Percentiles rank a stretch among this genome's conserved stretches.
These are phyloP conservation scores for Platichthys stellatus DNA, from an alignment of 2,113 vertebrate genomes.

Conservation along the genomic window DNA sequence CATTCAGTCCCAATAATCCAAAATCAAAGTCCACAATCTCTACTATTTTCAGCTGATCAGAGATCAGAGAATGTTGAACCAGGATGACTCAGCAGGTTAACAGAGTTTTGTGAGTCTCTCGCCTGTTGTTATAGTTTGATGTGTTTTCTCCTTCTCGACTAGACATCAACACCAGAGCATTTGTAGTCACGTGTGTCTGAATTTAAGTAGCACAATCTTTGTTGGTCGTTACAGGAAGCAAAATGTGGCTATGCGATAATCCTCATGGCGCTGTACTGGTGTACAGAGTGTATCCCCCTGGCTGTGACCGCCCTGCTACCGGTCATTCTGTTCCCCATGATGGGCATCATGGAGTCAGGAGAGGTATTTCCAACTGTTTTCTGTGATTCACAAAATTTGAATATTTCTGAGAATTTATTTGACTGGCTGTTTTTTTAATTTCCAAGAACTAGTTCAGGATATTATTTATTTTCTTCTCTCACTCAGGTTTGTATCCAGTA, in stretches of 20 bases:
- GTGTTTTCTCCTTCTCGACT: neutral
- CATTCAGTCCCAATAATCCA: too few relatives aligned
- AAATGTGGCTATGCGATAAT: conserved; percentile 86
- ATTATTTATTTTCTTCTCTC: neutral
- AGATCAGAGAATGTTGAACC: neutral
- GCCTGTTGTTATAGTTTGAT: neutral
- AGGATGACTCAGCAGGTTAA: neutral
- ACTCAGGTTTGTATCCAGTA: conserved; percentile 86
- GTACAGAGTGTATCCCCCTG: conserved; percentile 88
- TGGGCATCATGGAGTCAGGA: conserved; percentile 87
- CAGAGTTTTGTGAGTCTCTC: neutral
- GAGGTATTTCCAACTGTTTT: conserved; percentile 75
- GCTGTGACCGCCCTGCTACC: conserved; percentile 89
- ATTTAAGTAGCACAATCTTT: neutral
- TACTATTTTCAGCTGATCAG: too few relatives aligned
- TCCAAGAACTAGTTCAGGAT: neutral
- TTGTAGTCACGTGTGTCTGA: neutral
- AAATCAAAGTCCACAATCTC: too few relatives aligned
- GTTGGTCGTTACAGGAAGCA: conserved; percentile 79
- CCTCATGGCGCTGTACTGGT: conserved; percentile 90
- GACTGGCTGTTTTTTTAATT: neutral
- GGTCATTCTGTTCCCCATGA: conserved; percentile 87
- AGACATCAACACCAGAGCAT: neutral
- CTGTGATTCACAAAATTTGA: too few relatives aligned
- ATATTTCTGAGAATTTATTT: too few relatives aligned